A percentile compares a stretch with the other conserved stretches of the same genome.
These are phyloP conservation scores for Aphodius granarius DNA, from an alignment of 2,888 invertebrate species.

Conservation along the genomic window DNA sequence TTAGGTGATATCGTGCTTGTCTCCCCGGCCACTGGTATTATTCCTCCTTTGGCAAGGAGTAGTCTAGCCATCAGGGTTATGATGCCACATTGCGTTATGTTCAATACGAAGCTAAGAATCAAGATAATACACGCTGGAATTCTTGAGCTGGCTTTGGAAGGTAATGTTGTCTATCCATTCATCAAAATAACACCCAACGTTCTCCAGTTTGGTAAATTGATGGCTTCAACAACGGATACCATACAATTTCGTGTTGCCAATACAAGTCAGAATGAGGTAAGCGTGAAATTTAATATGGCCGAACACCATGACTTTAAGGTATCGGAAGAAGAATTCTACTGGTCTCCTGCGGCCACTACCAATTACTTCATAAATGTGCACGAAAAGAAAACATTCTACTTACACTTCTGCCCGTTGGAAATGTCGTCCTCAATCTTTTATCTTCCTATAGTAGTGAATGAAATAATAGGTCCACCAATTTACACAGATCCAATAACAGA, in stretches of 20 bases:
- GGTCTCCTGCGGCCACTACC: not conserved
- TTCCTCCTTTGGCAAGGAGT: not conserved
- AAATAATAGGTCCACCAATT: not conserved
- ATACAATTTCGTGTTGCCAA: conserved; percentile 25
- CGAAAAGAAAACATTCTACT: not conserved
- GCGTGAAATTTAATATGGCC: conserved; percentile 6
- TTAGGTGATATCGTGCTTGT: not conserved
- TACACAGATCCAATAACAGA: not conserved
- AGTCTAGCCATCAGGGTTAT: not conserved
- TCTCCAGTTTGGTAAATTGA: conserved; percentile 29
- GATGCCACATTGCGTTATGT: not conserved
- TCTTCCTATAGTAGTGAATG: not conserved
- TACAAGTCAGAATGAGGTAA: conserved; percentile 3
- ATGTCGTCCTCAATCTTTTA: not conserved
- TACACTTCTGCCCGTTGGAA: not conserved
- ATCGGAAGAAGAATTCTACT: not conserved
- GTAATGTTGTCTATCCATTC: conserved; percentile 24
- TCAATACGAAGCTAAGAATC: not conserved
- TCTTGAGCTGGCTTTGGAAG: conserved; percentile 16
- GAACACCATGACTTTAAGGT: not conserved
- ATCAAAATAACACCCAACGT: conserved; percentile 23
- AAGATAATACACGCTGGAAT: not conserved
- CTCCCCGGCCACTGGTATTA: not conserved
- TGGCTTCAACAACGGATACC: conserved; percentile 29
- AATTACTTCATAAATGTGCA: not conserved